Percentiles rank a stretch among this genome's conserved stretches.
These are phyloP conservation scores for Callyntrura sp. DNA, from an alignment of 2,888 invertebrate genomes.

Conservation along the genomic window DNA sequence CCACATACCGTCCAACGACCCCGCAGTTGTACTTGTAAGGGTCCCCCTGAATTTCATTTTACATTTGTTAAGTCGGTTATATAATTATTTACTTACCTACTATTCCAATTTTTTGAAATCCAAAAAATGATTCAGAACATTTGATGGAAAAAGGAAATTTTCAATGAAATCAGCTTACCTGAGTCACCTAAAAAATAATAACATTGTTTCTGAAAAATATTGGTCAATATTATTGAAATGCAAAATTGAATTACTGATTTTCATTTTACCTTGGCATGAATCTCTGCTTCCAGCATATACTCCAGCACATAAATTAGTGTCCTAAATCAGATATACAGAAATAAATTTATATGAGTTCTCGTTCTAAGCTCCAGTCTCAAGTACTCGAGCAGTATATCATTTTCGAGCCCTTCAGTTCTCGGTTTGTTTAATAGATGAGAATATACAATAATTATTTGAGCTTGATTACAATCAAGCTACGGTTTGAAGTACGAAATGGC, in stretches of 20 bases:
- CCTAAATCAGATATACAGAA: constrained; percentile 81
- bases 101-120: neutral
- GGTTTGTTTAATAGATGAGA: too few relatives aligned
- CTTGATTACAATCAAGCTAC: too few relatives aligned
- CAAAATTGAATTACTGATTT: neutral
- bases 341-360: neutral
- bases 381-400: too few relatives aligned
- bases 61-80: constrained; percentile 80
- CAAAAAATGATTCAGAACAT: too few relatives aligned
- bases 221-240: neutral
- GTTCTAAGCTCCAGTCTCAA: too few relatives aligned
- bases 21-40: constrained; percentile 89
- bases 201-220: neutral
- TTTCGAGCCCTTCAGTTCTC: too few relatives aligned
- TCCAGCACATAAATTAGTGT: constrained; percentile 92
- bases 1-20: constrained; percentile 92
- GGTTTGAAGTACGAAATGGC: too few relatives aligned
- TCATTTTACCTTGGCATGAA: constrained; percentile 92
- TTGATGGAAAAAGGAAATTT: too few relatives aligned
- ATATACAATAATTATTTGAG: too few relatives aligned
- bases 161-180: constrained; percentile 64
- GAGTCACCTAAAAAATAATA: constrained; percentile 73
- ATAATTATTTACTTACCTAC: neutral
- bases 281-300: constrained; percentile 91
- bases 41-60: constrained; percentile 95